A percentile compares a stretch with the other conserved stretches of the same genome.
Evolutionary conservation across 2,113 vertebrate genomes (phyloP).

Genomic region (Nerophis ophidion): DNA sequence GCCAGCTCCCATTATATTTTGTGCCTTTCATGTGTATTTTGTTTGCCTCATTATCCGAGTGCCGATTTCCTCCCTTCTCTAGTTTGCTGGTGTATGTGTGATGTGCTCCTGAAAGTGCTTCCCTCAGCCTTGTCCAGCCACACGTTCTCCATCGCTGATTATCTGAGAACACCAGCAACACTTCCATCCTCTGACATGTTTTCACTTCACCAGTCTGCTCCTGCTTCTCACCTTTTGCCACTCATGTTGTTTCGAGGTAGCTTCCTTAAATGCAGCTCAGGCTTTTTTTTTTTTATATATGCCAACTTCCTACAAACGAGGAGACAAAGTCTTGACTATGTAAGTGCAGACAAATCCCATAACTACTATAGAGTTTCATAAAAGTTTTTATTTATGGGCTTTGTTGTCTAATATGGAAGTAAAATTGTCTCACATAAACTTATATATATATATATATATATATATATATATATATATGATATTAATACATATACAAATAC

Average conservation of each 20-base stretch:
- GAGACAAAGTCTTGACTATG: background rate
- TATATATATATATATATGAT: too few relatives aligned
- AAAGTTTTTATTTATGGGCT: background rate
- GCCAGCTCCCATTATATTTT: background rate
- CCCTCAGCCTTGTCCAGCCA: background rate
- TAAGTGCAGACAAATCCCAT: background rate
- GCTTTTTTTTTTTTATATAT: background rate
- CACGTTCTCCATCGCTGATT: constrained; percentile 1
- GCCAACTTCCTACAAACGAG: background rate
- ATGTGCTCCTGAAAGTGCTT: background rate
- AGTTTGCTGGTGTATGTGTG: background rate
- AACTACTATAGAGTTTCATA: background rate
- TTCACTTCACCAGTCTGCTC: background rate
- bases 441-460: too few relatives aligned
- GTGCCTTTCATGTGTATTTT: background rate
- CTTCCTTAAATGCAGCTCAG: background rate
- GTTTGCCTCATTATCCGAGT: too few relatives aligned
- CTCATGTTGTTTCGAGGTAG: background rate
- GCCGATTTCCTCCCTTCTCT: background rate
- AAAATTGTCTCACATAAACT: too few relatives aligned
- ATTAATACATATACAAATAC: too few relatives aligned
- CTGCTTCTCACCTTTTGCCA: background rate
- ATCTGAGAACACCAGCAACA: background rate
- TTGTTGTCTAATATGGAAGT: too few relatives aligned
- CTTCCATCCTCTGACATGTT: background rate